phyloP scores from a whole-genome alignment of 2,797 vertebrate genomes.

The Myotis planiceps region DNA sequence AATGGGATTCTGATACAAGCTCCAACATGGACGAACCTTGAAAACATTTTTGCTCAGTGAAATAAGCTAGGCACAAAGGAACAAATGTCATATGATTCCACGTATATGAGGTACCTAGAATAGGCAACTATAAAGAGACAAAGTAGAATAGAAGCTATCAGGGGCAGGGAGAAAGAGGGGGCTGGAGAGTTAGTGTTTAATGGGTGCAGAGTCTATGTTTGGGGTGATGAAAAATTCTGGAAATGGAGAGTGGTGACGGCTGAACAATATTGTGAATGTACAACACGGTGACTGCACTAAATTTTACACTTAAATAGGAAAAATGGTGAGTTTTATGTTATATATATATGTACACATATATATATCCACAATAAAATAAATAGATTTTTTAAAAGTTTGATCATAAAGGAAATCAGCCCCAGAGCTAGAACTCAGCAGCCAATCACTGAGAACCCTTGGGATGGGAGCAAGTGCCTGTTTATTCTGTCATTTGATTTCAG shows the following conservation, averaged over 20 bases:
- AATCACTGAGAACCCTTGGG: background rate
- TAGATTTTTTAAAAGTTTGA: background rate
- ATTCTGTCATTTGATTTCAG: constrained; percentile 16
- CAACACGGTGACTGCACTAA: background rate
- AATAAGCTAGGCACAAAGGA: background rate
- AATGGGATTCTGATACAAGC: background rate
- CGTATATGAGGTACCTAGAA: background rate
- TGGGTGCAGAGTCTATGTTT: background rate
- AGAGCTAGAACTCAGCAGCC: background rate
- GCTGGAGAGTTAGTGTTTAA: background rate
- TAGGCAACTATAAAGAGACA: background rate
- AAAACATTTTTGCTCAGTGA: background rate
- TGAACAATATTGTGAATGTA: background rate
- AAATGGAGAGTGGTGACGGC: background rate
- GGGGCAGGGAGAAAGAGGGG: background rate
- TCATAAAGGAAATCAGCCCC: background rate
- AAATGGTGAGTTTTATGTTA: background rate
- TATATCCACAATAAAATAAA: background rate
- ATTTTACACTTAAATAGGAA: background rate
- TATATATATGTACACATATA: no score
- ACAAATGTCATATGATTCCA: background rate
- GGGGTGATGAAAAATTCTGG: background rate
- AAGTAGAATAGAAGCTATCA: background rate
- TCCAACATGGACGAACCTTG: background rate
- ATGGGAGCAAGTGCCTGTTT: background rate